Conservation (phyloP, 2,113 vertebrate genomes). For the Columba janthina region DNA sequence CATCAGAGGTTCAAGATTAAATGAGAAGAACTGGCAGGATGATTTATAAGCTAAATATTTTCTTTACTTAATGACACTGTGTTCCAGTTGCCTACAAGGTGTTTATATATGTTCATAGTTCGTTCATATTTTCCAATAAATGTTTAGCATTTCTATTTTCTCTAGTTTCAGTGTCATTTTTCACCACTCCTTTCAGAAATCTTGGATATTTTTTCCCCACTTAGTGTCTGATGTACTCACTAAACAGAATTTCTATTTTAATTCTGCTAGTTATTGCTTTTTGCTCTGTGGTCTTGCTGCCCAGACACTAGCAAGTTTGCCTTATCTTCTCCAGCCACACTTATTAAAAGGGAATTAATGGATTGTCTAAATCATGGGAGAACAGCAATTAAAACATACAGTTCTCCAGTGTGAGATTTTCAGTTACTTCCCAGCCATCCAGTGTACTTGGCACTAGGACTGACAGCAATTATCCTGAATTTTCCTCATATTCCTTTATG, state of each 20-base stretch:
- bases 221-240: neutral
- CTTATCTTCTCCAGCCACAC: neutral
- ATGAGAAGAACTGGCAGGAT: neutral
- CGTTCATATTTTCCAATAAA: neutral
- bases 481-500: neutral
- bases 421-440: neutral
- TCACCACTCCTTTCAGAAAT: neutral
- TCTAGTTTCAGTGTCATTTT: neutral
- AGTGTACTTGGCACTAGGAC: neutral
- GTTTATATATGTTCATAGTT: neutral
- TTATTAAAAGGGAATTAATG: neutral
- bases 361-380: neutral
- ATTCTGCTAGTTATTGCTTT: neutral
- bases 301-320: neutral
- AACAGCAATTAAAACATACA: neutral
- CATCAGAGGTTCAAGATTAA: neutral
- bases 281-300: neutral
- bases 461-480: neutral
- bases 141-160: neutral
- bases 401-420: neutral
- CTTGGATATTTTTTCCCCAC: fast-evolving
- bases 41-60: neutral
- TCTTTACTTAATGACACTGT: neutral
- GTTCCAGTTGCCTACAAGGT: neutral
- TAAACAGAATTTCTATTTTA: neutral